A percentile compares a stretch with the other conserved stretches of the same genome.
phyloP scores from a whole-genome alignment of 2,797 vertebrate species.

The Myripristis jacobus region DNA sequence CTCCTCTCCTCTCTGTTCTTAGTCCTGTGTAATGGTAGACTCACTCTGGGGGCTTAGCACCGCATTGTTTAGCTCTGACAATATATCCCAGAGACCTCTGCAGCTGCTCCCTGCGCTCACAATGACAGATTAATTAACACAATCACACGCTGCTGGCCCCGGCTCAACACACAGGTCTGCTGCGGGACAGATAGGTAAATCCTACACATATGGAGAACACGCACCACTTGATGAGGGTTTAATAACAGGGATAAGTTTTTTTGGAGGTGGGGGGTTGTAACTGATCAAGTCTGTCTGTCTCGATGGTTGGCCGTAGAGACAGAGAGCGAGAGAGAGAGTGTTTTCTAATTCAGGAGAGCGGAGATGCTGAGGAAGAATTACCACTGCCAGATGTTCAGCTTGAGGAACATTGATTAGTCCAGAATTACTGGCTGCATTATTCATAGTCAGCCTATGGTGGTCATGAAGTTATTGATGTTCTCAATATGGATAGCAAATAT shows the following conservation, averaged over 20 bases:
- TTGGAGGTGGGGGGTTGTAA: constrained; percentile 66
- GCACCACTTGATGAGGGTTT: constrained; percentile 84
- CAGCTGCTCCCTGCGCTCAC: constrained; percentile 96
- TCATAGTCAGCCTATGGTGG: constrained; percentile 83
- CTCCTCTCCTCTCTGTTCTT: constrained; percentile 81
- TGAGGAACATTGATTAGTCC: constrained; percentile 85
- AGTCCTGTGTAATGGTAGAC: constrained; percentile 94
- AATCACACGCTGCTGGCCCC: constrained; percentile 96
- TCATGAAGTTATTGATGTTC: constrained; percentile 83
- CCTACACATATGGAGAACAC: constrained; percentile 90
- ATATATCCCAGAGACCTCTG: constrained; percentile 95
- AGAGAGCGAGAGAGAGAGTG: constrained; percentile 45
- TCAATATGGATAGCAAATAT: constrained; percentile 81
- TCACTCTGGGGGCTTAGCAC: constrained; percentile 95
- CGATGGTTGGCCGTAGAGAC: constrained; percentile 61
- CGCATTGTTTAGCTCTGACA: constrained; percentile 98
- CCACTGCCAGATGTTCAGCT: constrained; percentile 84
- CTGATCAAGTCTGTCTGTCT: constrained; percentile 80
- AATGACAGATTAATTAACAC: constrained; percentile 99
- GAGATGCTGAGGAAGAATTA: constrained; percentile 83
- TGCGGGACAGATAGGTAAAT: constrained; percentile 98
- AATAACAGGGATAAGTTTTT: constrained; percentile 82
- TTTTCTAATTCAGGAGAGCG: constrained; percentile 83
- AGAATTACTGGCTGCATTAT: constrained; percentile 83
- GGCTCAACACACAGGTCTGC: constrained; percentile 97